These are phyloP conservation scores for Stictocephala bisonia DNA, from an alignment of 2,888 invertebrate genomes.

Conservation along the genomic window DNA sequence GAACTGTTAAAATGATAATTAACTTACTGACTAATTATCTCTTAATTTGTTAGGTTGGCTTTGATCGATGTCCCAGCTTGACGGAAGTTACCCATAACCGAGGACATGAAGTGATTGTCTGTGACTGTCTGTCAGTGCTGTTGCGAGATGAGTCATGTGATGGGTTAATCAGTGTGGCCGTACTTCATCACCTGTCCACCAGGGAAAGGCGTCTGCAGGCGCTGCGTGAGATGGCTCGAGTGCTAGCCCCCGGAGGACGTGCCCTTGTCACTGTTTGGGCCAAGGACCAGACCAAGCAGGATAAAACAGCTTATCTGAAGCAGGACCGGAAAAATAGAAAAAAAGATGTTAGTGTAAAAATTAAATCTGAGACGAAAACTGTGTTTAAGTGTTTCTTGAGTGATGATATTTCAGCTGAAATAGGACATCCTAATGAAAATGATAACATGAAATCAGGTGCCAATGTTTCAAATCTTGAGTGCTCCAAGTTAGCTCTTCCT, in stretches of 20 bases:
- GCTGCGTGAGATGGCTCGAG: constrained; percentile 78
- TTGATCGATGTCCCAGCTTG: constrained; percentile 82
- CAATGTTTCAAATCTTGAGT: background rate
- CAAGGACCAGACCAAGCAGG: constrained; percentile 81
- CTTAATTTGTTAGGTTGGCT: constrained; percentile 77
- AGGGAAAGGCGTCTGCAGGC: constrained; percentile 80
- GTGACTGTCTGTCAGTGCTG: constrained; percentile 82
- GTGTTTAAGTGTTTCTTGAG: constrained; percentile 11
- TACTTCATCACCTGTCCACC: constrained; percentile 90
- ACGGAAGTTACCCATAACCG: constrained; percentile 71
- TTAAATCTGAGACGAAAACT: constrained; percentile 61
- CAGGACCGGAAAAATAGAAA: constrained; percentile 64
- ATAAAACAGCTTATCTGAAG: constrained; percentile 77
- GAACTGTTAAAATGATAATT: background rate
- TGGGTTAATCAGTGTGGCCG: constrained; percentile 92
- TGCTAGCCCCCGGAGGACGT: constrained; percentile 78
- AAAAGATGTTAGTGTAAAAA: constrained; percentile 64
- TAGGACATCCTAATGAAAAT: background rate
- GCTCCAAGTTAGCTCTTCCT: constrained; percentile 67
- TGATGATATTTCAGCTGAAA: background rate
- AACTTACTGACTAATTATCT: background rate
- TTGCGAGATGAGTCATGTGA: constrained; percentile 78
- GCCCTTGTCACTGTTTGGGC: constrained; percentile 98
- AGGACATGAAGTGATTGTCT: constrained; percentile 76
- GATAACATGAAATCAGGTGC: constrained; percentile 51